These are phyloP conservation scores for Mimumesa dahlbomi DNA, from an alignment of 2,888 invertebrate species.

Conservation along the genomic window DNA sequence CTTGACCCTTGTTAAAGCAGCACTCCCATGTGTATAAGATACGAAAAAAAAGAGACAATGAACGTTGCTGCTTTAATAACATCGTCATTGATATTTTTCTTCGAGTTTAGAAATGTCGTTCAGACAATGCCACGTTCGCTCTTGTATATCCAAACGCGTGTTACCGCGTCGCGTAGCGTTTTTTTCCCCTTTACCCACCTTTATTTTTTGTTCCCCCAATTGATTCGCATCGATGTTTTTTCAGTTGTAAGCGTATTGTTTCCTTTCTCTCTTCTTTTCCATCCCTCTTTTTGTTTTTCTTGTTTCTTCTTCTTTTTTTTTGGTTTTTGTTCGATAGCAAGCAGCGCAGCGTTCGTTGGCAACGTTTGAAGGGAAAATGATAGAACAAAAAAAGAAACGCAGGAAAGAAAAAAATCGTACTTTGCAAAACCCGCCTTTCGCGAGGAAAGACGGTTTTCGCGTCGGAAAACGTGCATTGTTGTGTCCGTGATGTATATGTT, in stretches of 20 bases:
- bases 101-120: constrained; percentile 32
- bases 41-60: constrained; percentile 3
- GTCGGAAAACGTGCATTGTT: not conserved
- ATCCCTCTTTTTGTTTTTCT: too few relatives aligned
- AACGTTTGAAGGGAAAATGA: not conserved
- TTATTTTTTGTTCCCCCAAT: too few relatives aligned
- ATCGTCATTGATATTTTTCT: constrained; percentile 53
- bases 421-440: not conserved
- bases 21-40: constrained; percentile 24
- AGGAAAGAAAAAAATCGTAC: constrained; percentile 8
- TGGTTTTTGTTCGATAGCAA: too few relatives aligned
- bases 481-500: not conserved
- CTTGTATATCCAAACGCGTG: constrained; percentile 28
- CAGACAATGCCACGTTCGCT: constrained; percentile 21
- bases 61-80: constrained; percentile 57
- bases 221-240: constrained; percentile 21
- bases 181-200: too few relatives aligned
- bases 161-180: constrained; percentile 11
- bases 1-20: constrained; percentile 54
- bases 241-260: constrained; percentile 13
- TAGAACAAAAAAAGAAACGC: not conserved
- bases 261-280: not conserved
- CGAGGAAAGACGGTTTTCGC: not conserved
- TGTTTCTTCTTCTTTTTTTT: not conserved
- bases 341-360: constrained; percentile 1